These are phyloP conservation scores for Eupithecia dodoneata DNA, from an alignment of 2,888 invertebrate genomes.

Conservation along the genomic window DNA sequence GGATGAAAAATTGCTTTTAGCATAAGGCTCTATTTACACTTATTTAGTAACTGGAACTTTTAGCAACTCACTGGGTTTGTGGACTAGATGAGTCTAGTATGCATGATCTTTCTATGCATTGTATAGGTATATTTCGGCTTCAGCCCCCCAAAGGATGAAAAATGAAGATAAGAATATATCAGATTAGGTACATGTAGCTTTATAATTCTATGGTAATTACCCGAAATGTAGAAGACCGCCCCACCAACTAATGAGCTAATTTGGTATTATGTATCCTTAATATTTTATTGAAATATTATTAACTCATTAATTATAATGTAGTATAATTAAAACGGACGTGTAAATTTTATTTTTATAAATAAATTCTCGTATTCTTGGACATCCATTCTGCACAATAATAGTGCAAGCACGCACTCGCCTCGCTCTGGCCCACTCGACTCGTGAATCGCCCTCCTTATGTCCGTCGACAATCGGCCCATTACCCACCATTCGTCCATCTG, in stretches of 20 bases:
- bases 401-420: neutral
- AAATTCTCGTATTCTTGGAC: neutral
- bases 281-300: too few species aligned
- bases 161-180: neutral
- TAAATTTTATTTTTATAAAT: too few species aligned
- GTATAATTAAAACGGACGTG: too few species aligned
- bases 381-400: too few species aligned
- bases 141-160: neutral
- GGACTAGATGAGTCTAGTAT: neutral
- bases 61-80: neutral
- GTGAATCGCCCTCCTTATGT: neutral
- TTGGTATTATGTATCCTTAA: too few species aligned
- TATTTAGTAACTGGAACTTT: constrained; percentile 11
- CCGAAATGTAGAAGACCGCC: too few species aligned
- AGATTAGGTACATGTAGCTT: too few species aligned
- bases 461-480: neutral
- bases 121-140: neutral
- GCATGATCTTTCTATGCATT: neutral
- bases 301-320: too few species aligned
- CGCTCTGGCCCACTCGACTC: neutral
- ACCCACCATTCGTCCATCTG: neutral
- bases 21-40: constrained; percentile 16
- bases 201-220: too few species aligned
- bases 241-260: too few species aligned
- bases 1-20: constrained; percentile 37